These are phyloP conservation scores for Apodemus agrarius DNA, from an alignment of 2,797 vertebrate genomes.

Conservation along the genomic window DNA sequence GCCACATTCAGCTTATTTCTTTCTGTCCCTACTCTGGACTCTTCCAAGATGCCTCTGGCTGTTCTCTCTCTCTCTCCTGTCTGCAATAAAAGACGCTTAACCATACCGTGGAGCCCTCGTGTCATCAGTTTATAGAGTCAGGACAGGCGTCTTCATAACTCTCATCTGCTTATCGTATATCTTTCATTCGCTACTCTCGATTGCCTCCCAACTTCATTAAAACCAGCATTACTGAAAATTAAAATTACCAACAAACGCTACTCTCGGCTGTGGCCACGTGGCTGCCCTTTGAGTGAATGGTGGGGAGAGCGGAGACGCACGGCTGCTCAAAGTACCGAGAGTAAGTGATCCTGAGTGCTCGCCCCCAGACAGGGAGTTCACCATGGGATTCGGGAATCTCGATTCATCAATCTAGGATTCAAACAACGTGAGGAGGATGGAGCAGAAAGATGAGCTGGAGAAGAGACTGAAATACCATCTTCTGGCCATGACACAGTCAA, in stretches of 20 bases:
- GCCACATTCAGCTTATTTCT: background rate
- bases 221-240: slow-evolving; percentile 35
- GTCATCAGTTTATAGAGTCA: background rate
- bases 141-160: background rate
- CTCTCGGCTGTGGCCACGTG: too few relatives aligned
- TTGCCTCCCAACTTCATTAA: background rate
- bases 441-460: background rate
- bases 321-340: background rate
- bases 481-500: background rate
- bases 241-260: background rate
- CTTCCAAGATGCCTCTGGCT: background rate
- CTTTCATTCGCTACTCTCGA: background rate
- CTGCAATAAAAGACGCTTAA: background rate
- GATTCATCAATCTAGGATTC: background rate
- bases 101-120: background rate
- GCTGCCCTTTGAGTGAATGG: background rate
- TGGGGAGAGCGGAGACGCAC: background rate
- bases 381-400: too few relatives aligned
- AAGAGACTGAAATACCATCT: background rate
- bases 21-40: background rate
- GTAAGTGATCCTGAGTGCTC: background rate
- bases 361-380: background rate
- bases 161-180: background rate
- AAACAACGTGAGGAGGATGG: background rate
- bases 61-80: background rate